phyloP scores from a whole-genome alignment of 2,113 vertebrate species.

The Ophiodon elongatus region DNA sequence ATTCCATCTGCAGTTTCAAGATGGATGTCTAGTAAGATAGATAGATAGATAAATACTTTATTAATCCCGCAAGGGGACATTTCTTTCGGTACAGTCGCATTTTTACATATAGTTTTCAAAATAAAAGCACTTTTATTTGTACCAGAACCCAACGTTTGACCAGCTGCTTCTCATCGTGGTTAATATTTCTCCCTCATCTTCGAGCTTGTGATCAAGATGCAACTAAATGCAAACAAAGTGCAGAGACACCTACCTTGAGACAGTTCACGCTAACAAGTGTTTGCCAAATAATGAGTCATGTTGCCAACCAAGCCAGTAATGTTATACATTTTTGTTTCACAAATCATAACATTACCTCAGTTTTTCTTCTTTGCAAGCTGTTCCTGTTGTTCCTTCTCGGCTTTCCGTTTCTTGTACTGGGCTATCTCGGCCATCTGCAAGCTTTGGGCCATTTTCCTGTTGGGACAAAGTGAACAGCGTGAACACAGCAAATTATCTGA shows the following conservation, averaged over 20 bases:
- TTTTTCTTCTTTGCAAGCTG: slow-evolving; percentile 86
- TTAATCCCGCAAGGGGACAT: no score
- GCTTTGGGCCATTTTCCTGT: slow-evolving; percentile 86
- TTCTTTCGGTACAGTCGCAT: no score
- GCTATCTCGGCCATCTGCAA: slow-evolving; percentile 89
- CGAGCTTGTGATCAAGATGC: not conserved
- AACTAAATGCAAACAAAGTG: slow-evolving; percentile 23
- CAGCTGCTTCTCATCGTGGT: slow-evolving; percentile 3
- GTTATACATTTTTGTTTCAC: slow-evolving; percentile 80
- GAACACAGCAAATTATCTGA: no score
- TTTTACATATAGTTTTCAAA: no score
- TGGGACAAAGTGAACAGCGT: slow-evolving; percentile 73
- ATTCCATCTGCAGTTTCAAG: not conserved
- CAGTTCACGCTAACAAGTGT: slow-evolving; percentile 24
- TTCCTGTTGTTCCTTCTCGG: slow-evolving; percentile 83
- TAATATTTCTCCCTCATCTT: not conserved
- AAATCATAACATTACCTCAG: slow-evolving; percentile 87
- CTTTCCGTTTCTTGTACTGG: slow-evolving; percentile 87
- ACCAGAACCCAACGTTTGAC: not conserved
- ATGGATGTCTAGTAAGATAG: no score
- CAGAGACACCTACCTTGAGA: slow-evolving; percentile 29
- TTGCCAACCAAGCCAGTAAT: slow-evolving; percentile 66
- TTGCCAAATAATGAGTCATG: slow-evolving; percentile 54
- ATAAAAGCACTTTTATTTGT: not conserved
- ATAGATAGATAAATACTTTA: no score